phyloP scores from a whole-genome alignment of 2,113 vertebrate species.

The Tenrec ecaudatus region DNA sequence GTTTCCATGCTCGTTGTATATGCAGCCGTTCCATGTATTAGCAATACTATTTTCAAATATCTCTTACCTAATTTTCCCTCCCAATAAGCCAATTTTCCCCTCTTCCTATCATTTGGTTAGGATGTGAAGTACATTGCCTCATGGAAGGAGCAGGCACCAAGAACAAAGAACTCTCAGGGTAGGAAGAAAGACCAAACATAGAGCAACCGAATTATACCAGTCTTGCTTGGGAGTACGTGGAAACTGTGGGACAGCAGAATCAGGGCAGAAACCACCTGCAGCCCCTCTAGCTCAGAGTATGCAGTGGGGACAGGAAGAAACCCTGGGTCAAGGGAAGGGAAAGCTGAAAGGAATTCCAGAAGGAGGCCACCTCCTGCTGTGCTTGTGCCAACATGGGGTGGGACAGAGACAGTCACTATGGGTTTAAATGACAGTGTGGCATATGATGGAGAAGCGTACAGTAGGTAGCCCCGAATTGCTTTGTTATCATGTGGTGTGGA shows the following conservation, averaged over 20 bases:
- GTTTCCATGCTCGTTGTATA: neutral
- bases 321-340: neutral
- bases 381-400: neutral
- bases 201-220: neutral
- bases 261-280: neutral
- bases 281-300: neutral
- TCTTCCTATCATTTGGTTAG: neutral
- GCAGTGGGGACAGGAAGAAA: neutral
- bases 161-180: neutral
- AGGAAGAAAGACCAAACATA: neutral
- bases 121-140: neutral
- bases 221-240: neutral
- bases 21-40: neutral
- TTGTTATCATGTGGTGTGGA: neutral
- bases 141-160: neutral
- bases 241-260: neutral
- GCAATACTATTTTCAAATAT: neutral
- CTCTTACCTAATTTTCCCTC: conserved; percentile 37
- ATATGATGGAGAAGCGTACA: neutral
- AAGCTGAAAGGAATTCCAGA: neutral
- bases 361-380: neutral
- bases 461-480: neutral
- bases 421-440: too few relatives aligned
- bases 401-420: neutral
- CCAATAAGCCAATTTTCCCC: neutral